Conservation (phyloP, 2,113 vertebrate genomes). For the Taurulus bubalis region DNA sequence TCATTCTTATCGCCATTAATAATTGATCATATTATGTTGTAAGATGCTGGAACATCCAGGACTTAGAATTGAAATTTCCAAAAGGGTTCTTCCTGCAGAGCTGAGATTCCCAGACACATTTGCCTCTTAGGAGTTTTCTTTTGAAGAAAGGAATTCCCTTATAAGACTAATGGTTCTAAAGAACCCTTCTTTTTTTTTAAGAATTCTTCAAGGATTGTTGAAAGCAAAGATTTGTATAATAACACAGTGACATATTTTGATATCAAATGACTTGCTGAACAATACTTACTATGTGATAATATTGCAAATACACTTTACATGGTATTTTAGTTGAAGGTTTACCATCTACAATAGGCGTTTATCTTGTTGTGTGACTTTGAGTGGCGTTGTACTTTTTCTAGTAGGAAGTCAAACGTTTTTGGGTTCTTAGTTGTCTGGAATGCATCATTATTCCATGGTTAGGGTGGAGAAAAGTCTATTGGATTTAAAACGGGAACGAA, state of each 20-base stretch:
- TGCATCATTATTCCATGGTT: neutral
- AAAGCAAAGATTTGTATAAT: neutral
- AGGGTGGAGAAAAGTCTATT: neutral
- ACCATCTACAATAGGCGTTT: neutral
- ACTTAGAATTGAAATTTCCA: neutral
- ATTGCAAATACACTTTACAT: neutral
- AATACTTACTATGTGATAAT: neutral
- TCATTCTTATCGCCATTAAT: slow-evolving; percentile 55
- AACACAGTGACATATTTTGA: neutral
- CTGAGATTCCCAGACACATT: neutral
- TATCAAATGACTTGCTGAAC: neutral
- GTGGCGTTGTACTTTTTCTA: neutral
- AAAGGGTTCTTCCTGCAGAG: neutral
- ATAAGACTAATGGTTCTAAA: neutral
- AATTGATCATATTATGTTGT: slow-evolving; percentile 61
- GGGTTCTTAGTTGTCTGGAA: neutral
- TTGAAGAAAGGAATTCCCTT: neutral
- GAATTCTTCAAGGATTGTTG: neutral
- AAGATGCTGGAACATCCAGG: slow-evolving; percentile 25
- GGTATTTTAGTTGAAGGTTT: neutral
- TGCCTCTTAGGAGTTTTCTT: neutral
- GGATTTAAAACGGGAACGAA: neutral
- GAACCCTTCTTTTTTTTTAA: neutral
- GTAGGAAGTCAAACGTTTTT: neutral
- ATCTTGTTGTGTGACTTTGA: neutral